Base-by-base conservation (phyloP, 30 jellyfish, hydroid and myxozoan genomes). In the Pseudorhiza aurosa region DNA sequence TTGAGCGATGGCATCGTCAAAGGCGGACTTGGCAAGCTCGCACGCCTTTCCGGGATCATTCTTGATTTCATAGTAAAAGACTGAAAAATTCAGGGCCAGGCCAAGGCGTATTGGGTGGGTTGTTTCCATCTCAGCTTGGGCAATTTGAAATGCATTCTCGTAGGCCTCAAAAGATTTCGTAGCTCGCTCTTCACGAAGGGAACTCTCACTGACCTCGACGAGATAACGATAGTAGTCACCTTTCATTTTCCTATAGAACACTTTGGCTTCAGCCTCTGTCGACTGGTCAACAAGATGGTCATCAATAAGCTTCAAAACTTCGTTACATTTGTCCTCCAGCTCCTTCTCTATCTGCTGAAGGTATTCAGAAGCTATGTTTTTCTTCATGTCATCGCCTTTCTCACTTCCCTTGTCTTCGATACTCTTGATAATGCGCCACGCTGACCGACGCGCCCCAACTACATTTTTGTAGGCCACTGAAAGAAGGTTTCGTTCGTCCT, bases 381-480 rank as follows among this genome's bases (percentile, higher is more conserved):
- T 62, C 51, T 67, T 58, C 65, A 42, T 35, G 7, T 42, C 72
- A 0, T 89, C 88, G 0, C 91, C 97, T 47, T 90, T 76, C 2
- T 58, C 94, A 0, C 25, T 36, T 11, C 68, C 65, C 63, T 87
- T 87, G 18, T 65, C 78, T 60, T 87, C 97, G 44, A 93, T 47
- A 68, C 94, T 88, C 7, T 51, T 44, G 62, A 93, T 37, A n/a
- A 87, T 74, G 39, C 99, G 80, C 96, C 97, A 93, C 0, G 99
- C 97, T 37, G 97, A 85, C 65, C 99, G 90, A 60, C 96, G 87
- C 76, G 99, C 97, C 77, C 99, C 99, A 55, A 93, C 99, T 64
- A 94, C 97, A 68, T 94, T 94, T 74, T 94, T 94, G 88, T 77
- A 94, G 83, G 99, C 99, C 86, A 94, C 97, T 46, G 99, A 94